phyloP scores from a whole-genome alignment of 2,888 invertebrate species.

The Timema cristinae region DNA sequence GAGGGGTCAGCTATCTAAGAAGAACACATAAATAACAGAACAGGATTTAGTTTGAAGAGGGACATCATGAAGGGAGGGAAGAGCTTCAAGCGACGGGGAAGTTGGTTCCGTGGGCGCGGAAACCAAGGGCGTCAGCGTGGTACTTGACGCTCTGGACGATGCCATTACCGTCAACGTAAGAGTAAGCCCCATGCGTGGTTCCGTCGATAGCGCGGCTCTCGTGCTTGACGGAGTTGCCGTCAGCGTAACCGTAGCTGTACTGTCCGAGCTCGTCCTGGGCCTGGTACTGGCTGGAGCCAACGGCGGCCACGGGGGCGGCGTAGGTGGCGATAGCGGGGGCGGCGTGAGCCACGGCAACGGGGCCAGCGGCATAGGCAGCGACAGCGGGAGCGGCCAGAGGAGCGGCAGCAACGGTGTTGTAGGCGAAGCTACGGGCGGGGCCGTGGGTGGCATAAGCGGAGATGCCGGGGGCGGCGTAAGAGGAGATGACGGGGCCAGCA shows the following conservation, averaged over 20 bases:
- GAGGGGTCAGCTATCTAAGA: too few relatives aligned
- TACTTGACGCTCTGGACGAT: constrained; percentile 46
- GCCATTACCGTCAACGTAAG: constrained; percentile 47
- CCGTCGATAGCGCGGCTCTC: constrained; percentile 46
- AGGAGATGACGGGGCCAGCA: constrained; percentile 42
- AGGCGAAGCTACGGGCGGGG: constrained; percentile 33
- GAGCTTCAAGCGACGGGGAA: constrained; percentile 41
- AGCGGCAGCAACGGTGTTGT: constrained; percentile 35
- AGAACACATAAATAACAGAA: too few relatives aligned
- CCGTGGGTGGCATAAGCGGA: constrained; percentile 50
- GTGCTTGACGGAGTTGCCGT: constrained; percentile 38
- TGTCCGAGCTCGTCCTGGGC: constrained; percentile 56
- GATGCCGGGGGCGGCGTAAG: constrained; percentile 32
- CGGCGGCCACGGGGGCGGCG: constrained; percentile 28
- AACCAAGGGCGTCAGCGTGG: constrained; percentile 46
- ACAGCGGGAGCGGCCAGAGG: constrained; percentile 44
- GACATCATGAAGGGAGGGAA: constrained; percentile 26
- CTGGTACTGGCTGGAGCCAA: constrained; percentile 48
- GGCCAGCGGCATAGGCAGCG: constrained; percentile 14
- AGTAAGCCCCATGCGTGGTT: constrained; percentile 45
- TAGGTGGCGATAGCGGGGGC: constrained; percentile 32
- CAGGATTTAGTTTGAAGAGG: too few relatives aligned
- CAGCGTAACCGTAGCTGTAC: constrained; percentile 56
- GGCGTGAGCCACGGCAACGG: constrained; percentile 21
- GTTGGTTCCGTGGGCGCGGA: constrained; percentile 47